Conservation (phyloP, 2,113 vertebrate genomes). For the Phrynocephalus versicolor region DNA sequence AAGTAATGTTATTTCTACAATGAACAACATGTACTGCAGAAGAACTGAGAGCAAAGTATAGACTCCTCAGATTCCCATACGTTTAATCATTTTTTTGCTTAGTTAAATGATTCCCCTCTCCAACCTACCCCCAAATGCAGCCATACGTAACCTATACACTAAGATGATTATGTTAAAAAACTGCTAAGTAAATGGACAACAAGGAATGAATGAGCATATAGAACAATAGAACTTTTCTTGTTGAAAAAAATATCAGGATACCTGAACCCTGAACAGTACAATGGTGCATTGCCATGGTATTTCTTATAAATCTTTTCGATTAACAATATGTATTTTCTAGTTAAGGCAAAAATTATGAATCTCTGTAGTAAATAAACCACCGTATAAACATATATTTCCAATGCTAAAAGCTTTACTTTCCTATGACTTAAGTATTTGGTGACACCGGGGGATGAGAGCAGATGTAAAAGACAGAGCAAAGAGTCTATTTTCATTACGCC, state of each 20-base stretch:
- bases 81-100: slow-evolving; percentile 17
- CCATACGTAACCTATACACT: slow-evolving; percentile 26
- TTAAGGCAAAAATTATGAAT: accelerated
- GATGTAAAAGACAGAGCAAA: slow-evolving; percentile 31
- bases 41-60: slow-evolving; percentile 25
- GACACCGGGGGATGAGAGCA: not conserved
- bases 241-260: slow-evolving; percentile 33
- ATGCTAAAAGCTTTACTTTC: not conserved
- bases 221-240: slow-evolving; percentile 20
- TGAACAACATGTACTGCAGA: slow-evolving; percentile 35
- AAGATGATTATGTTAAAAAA: slow-evolving; percentile 29
- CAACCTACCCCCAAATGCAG: not conserved
- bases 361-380: accelerated
- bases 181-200: not conserved
- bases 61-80: slow-evolving; percentile 30
- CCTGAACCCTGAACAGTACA: slow-evolving; percentile 1
- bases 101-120: slow-evolving; percentile 32
- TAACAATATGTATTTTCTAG: accelerated
- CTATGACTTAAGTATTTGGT: accelerated
- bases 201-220: slow-evolving; percentile 36
- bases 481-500: slow-evolving; percentile 1
- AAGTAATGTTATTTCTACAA: slow-evolving; percentile 5
- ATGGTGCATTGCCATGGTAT: not conserved
- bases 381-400: accelerated
- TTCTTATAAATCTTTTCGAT: accelerated